Base-by-base conservation (phyloP, 2,797 vertebrate species). In the Erethizon dorsatum region DNA sequence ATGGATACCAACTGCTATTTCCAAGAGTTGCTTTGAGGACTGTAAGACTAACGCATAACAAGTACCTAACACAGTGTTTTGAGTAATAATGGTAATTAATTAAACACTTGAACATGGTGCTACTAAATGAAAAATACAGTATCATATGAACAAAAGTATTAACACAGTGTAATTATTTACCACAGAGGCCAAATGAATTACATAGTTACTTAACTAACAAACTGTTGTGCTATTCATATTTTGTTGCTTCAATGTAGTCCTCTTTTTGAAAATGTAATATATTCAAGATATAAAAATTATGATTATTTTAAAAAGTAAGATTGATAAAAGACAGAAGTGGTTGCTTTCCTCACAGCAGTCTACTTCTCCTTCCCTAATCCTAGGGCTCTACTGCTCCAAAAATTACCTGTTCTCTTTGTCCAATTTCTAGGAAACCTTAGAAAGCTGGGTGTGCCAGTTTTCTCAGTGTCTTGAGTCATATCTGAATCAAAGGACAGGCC, bases 391-490 rank as follows among this genome's bases (percentile, higher is more conserved):
- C 17, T 5, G 20, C 33, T 71, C 63, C 84, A 50, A 11, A 82
- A 92, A 67, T 41, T 73, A 73, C 47, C 37, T 75, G 41, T 37
- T 75, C 75, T 10, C 52, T 77, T 45, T 45, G 20, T 20, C 26
- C 50, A 91, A 63, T 69, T 97, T 97, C 96, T 94, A 97, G 93
- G 93, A 95, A 97, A 95, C 22, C 69, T 92, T 90, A 52, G 50
- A 88, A 52, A 89, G 84, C 6, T 73, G 67, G 7, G 20, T 15
- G 13, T 77, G 31, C 37, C 67, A 84, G 71, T 31, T 77, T 86
- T n/a, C 63, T 71, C 56, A 85, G 41, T 15, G 56, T 77, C 61
- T 82, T 50, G 13, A 78, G 54, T 75, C 26, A 91, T 28, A 31
- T 85, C 41, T 45, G 63, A 77, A 56, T 82, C 83, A 63, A 85